These are phyloP conservation scores for Gasterosteus aculeatus DNA, from an alignment of 2,113 vertebrate genomes.

Conservation along the genomic window DNA sequence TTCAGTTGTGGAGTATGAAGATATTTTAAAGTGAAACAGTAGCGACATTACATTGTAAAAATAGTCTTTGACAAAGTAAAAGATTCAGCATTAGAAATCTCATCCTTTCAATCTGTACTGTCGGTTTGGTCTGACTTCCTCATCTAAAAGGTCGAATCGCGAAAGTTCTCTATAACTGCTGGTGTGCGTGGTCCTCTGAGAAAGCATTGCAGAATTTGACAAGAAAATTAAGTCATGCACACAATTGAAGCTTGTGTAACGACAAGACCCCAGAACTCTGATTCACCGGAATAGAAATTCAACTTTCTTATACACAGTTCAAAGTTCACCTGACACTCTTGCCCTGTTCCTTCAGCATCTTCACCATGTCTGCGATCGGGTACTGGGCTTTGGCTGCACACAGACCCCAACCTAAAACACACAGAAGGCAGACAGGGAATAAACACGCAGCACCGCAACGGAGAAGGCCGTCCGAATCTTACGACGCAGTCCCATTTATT, in stretches of 20 bases:
- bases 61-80: neutral
- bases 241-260: neutral
- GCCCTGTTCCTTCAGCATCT: conserved; percentile 84
- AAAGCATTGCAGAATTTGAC: neutral
- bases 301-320: neutral
- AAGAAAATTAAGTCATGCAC: neutral
- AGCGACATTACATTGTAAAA: neutral
- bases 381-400: conserved; percentile 87
- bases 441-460: neutral
- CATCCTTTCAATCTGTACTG: neutral
- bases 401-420: conserved; percentile 81
- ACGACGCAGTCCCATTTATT: neutral
- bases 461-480: neutral
- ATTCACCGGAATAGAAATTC: neutral
- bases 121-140: neutral
- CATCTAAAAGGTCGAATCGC: neutral
- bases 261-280: neutral
- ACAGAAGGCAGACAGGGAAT: conserved; percentile 6
- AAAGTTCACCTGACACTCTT: conserved; percentile 79
- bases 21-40: neutral
- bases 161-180: neutral
- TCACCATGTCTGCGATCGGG: conserved; percentile 86
- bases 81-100: no score
- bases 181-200: neutral
- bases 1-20: neutral